Evolutionary conservation across 2,797 vertebrate species (phyloP), one percentile per base, ranked within the genome.

Genomic region (Chlorospingus flavigularis): DNA sequence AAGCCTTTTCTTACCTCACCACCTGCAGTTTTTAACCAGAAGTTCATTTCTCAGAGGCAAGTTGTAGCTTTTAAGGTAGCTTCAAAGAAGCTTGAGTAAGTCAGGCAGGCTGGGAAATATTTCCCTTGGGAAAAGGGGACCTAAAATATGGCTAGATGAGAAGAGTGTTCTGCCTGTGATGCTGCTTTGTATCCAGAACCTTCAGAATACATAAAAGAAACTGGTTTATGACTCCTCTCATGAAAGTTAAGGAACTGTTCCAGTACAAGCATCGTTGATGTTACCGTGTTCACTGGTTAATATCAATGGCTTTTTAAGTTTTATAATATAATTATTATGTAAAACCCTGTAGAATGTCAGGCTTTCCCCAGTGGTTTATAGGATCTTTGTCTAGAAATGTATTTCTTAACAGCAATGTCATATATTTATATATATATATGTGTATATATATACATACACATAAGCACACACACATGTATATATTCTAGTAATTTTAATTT

Each of bases 311-410:
- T 54, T 78, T 84, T 78, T 16, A 33, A 50, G 43, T 70, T 93
- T 79, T 40, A 12, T 60, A 50, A 33, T 65, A 10, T 17, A 54
- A 53, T 60, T 30, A 31, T 58, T 79, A 16, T 80, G 42, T 76
- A 71, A 86, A 67, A 30, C 26, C 15, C 26, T 81, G 15, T 23
- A 45, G 58, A 60, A 72, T 85, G 7, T 80, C 70, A 96, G 74
- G 51, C 74, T 94, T 61, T 83, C 71, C 50, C 9, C 35, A 53
- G 53, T 0, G 3, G 58, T 77, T 84, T 53, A 57, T 65, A 88
- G 40, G 42, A 67, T 63, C 94, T 96, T 88, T 88, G 78, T 83
- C 72, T 88, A 71, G 90, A 96, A 88, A 89, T 68, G 33, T 73
- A 2, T 81, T 90, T 90, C 65, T 78, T 57, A 65, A 42, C 3